These are phyloP conservation scores for Leuctra nigra DNA, from an alignment of 2,888 invertebrate species.

Conservation along the genomic window DNA sequence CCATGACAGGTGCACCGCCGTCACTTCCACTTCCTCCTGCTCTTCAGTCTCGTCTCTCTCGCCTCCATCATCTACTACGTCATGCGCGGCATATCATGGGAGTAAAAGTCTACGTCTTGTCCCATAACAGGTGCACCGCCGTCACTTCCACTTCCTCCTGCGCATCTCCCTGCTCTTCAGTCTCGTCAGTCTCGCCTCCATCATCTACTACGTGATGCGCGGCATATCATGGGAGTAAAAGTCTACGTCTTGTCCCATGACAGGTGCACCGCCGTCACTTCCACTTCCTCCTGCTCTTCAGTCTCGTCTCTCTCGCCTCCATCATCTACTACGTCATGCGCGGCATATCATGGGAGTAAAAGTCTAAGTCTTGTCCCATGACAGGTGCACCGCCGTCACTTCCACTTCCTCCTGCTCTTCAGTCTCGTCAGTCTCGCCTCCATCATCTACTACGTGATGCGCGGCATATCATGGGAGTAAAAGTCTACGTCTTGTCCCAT, in stretches of 20 bases:
- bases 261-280: neutral
- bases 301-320: neutral
- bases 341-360: too few species aligned
- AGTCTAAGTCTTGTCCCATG: too few species aligned
- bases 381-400: neutral
- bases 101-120: too few species aligned
- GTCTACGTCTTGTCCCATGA: too few species aligned
- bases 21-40: neutral
- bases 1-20: too few species aligned
- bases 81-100: too few species aligned
- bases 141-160: neutral
- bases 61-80: neutral
- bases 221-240: too few species aligned
- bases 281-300: neutral
- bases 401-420: neutral
- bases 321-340: constrained; percentile 1
- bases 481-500: too few species aligned
- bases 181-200: neutral
- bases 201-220: neutral
- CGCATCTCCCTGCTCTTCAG: neutral
- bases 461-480: too few species aligned
- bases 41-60: neutral
- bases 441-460: neutral
- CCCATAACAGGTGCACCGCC: neutral
- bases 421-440: neutral